Base-by-base conservation (phyloP, 2,797 vertebrate genomes). In the Liparis tanakae region DNA sequence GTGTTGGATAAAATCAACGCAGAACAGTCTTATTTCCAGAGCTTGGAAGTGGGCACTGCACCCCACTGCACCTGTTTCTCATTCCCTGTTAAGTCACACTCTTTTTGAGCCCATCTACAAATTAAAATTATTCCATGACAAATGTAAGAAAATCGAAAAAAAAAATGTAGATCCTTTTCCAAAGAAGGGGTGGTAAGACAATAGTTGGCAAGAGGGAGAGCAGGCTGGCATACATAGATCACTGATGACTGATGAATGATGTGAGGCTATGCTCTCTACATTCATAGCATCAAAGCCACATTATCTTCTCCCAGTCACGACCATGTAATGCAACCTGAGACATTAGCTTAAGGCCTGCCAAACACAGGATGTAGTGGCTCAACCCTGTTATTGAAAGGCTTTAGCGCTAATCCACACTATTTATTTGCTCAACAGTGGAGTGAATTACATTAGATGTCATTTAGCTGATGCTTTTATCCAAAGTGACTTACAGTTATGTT, bases 101-200 rank as follows among this genome's bases (percentile, higher is more conserved):
- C 62, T n/a, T 59, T 61, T 63, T 67, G 70, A 79, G 64, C 61
- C 43, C 14, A 64, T 55, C 65, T 76, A 64, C 59, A 80, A 83
- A 89, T 88, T 82, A 82, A 87, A 89, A 89, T 89, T 88, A 81
- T 71, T 78, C 57, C 58, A n/a, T 7, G 48, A 76, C 78, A 88
- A 81, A 85, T 87, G 79, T 78, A 70, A 74, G 67, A 68, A 78
- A 90, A 80, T 87, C 43, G 78, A 81, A 85, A 78, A 84, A 70
- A 59, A n/a, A n/a, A n/a, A n/a, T n/a, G n/a, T n/a, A 2, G 2
- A 25, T 65, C 34, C 60, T 67, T 13, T 76, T 44, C 39, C 50
- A 18, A 81, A 50, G 15, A 25, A 79, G 5, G 39, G 36, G 18
- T 55, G 33, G 59, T 50, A 67, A 76, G 56, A 69, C 50, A 72